phyloP scores from a whole-genome alignment of 2,797 vertebrate species.

The Periophthalmus magnuspinnatus region DNA sequence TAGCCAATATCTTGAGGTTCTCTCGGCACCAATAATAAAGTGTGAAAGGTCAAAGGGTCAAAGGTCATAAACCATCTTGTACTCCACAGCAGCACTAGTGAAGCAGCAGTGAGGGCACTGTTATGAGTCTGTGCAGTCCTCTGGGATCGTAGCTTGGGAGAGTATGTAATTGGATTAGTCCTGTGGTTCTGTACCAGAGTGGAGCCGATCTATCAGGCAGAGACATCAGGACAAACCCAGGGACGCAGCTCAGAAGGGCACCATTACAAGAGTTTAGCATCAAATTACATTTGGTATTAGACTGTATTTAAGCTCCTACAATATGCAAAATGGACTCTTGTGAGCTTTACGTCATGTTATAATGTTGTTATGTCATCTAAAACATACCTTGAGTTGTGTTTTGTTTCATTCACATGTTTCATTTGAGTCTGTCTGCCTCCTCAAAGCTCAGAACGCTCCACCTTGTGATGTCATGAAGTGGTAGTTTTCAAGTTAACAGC shows the following conservation, averaged over 20 bases:
- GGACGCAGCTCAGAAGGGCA: slow-evolving; percentile 36
- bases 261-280: slow-evolving; percentile 25
- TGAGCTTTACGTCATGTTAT: no score
- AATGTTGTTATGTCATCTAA: no score
- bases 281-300: background rate
- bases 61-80: slow-evolving; percentile 58
- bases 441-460: no score
- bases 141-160: slow-evolving; percentile 50
- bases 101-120: slow-evolving; percentile 46
- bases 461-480: no score
- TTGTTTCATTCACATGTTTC: no score
- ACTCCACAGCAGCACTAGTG: slow-evolving; percentile 50
- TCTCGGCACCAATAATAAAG: slow-evolving; percentile 66
- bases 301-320: background rate
- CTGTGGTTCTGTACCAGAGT: slow-evolving; percentile 65
- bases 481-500: no score
- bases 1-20: slow-evolving; percentile 40
- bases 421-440: no score
- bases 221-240: slow-evolving; percentile 46
- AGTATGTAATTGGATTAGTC: slow-evolving; percentile 79
- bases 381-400: no score
- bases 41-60: slow-evolving; percentile 55
- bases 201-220: slow-evolving; percentile 62
- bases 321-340: no score
- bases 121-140: slow-evolving; percentile 32